phyloP scores from a whole-genome alignment of 2,888 invertebrate genomes.

The Apamea monoglypha region DNA sequence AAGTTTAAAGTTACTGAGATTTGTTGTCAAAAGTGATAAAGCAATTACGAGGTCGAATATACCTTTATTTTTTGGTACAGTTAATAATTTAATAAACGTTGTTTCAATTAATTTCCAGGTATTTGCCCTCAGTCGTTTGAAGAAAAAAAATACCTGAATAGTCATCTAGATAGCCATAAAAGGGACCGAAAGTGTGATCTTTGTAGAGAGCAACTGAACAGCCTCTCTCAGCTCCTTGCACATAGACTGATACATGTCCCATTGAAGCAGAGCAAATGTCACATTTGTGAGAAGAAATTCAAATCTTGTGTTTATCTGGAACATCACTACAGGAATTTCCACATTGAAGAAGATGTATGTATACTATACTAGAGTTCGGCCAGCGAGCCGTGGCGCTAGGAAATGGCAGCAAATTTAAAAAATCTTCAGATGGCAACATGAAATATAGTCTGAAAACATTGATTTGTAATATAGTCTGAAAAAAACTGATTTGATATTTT shows the following conservation, averaged over 20 bases:
- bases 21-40: not conserved
- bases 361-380: not conserved
- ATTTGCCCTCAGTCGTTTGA: constrained; percentile 72
- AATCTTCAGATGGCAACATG: not conserved
- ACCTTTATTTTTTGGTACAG: not conserved
- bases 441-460: not conserved
- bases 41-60: not conserved
- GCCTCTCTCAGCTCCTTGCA: constrained; percentile 73
- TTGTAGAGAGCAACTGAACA: constrained; percentile 69
- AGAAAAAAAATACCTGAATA: constrained; percentile 57
- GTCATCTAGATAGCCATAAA: constrained; percentile 77
- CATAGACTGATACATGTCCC: constrained; percentile 78
- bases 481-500: not conserved
- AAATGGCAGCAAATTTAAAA: not conserved
- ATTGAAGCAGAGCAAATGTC: constrained; percentile 70
- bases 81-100: not conserved
- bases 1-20: not conserved
- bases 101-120: constrained; percentile 67
- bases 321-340: constrained; percentile 75
- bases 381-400: not conserved
- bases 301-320: constrained; percentile 69
- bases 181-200: constrained; percentile 68
- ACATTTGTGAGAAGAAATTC: constrained; percentile 73
- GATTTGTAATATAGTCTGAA: not conserved
- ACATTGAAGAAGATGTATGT: constrained; percentile 75